Evolutionary conservation across 2,888 invertebrate genomes (phyloP).

Genomic region (Cabera pusaria): DNA sequence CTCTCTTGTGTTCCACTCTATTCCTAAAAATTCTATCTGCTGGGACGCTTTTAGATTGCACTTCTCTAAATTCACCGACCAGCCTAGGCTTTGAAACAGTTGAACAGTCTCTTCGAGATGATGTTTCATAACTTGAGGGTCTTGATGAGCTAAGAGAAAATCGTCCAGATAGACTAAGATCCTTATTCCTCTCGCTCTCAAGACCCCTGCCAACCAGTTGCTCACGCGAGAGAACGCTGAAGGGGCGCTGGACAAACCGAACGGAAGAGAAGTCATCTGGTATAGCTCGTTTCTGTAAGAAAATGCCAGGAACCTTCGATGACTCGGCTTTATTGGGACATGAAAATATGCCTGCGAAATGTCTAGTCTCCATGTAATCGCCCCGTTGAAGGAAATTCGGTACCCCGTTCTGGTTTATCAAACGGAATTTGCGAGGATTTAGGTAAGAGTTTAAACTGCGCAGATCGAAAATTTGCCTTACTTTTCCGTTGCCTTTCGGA

Average conservation of each 20-base stretch:
- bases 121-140: conserved; percentile 2
- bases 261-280: conserved; percentile 29
- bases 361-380: conserved; percentile 27
- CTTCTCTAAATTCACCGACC: conserved; percentile 19
- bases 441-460: conserved; percentile 21
- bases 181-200: conserved; percentile 15
- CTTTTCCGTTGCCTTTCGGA: conserved; percentile 16
- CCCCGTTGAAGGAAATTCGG: conserved; percentile 14
- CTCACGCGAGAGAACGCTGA: conserved; percentile 25
- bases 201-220: conserved; percentile 24
- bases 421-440: conserved; percentile 19
- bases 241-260: conserved; percentile 30
- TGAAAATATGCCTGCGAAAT: conserved; percentile 29
- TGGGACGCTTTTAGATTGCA: conserved; percentile 5
- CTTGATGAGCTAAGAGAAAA: conserved; percentile 23
- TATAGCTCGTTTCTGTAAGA: conserved; percentile 11
- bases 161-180: conserved; percentile 24
- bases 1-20: conserved; percentile 24
- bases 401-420: conserved; percentile 23
- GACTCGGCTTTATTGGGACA: conserved; percentile 19
- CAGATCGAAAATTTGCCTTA: conserved; percentile 27
- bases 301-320: conserved; percentile 22
- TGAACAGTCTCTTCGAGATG: conserved; percentile 12
- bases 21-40: conserved; percentile 27
- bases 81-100: conserved; percentile 16